A percentile compares a stretch with the other conserved stretches of the same genome.
These are phyloP conservation scores for Aromia moschata DNA, from an alignment of 2,888 invertebrate species.

Conservation along the genomic window DNA sequence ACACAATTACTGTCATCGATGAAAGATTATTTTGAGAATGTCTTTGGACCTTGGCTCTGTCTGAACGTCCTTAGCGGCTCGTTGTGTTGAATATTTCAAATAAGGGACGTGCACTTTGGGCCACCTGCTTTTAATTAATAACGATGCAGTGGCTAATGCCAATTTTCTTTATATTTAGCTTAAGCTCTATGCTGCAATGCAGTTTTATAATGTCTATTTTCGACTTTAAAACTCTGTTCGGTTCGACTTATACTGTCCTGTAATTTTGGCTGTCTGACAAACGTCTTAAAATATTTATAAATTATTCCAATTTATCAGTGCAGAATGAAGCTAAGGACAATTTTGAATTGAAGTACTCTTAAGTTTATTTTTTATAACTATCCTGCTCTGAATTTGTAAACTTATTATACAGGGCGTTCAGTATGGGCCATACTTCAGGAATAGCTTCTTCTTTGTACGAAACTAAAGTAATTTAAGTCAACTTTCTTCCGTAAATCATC, in stretches of 20 bases:
- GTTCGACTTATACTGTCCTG: slow-evolving; percentile 6
- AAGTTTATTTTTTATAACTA: too few relatives aligned
- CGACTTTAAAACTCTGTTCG: slow-evolving; percentile 4
- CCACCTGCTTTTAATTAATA: slow-evolving; percentile 54
- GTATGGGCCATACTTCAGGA: too few relatives aligned
- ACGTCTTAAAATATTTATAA: background rate
- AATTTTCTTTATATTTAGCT: slow-evolving; percentile 42
- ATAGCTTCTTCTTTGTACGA: too few relatives aligned
- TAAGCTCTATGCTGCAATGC: slow-evolving; percentile 23
- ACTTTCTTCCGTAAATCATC: too few relatives aligned
- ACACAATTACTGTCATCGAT: too few relatives aligned
- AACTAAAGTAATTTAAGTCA: too few relatives aligned
- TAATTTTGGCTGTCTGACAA: background rate
- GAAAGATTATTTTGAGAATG: slow-evolving; percentile 26
- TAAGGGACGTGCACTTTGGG: slow-evolving; percentile 25
- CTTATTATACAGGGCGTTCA: too few relatives aligned
- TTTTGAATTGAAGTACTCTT: too few relatives aligned
- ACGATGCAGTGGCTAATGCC: slow-evolving; percentile 37
- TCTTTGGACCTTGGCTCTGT: slow-evolving; percentile 40
- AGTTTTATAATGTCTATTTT: slow-evolving; percentile 17
- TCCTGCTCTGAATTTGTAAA: too few relatives aligned
- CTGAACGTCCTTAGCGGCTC: slow-evolving; percentile 29
- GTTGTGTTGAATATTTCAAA: slow-evolving; percentile 29
- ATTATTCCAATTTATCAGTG: too few relatives aligned
- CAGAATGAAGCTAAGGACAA: too few relatives aligned